Evolutionary conservation across 2,797 vertebrate species (phyloP), one percentile per base, ranked within the genome.

Genomic region (Squalus acanthias): DNA sequence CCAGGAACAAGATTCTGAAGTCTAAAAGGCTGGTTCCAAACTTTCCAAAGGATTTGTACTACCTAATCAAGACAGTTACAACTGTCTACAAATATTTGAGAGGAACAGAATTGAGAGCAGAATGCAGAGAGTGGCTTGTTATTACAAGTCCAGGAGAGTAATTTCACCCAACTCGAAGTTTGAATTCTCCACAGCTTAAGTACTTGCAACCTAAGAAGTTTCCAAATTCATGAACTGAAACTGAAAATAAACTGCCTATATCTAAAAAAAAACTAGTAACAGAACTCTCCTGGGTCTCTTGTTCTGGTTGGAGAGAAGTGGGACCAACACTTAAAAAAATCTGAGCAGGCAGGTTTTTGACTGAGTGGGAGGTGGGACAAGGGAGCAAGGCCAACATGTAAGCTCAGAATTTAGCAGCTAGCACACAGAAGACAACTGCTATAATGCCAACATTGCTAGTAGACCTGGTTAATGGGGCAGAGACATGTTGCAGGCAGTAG

Each of bases 141-240:
- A 99, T 97, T 99, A 99, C 97, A 99, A 99, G 98, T 99, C 99
- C 96, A 99, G 98, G 98, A 98, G 99, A 97, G 99, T 99, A 96
- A 98, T 99, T 96, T 99, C 99, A 13, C 99, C 99, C 97, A 99
- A 99, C 97, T 99, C 99, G 99, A 99, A 99, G 98, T 99, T 99
- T 20, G 99, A 99, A 98, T 99, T 99, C 57, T 99, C 99, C 46
- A 99, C 99, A 98, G 99, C 99, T 96, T 99, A 98, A 99, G 60
- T 99, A 98, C 98, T 99, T 98, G 99, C 99, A 96, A 99, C 99
- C 97, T 99, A 99, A 99, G 98, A 70, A 39, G 26, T 97, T 95
- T 96, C 97, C 96, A 82, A 53, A 97, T 96, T 96, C 96, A 33
- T 97, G 96, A 97, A 98, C 97, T 98, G 97, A 97, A 98, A 96